phyloP scores from a whole-genome alignment of 2,113 vertebrate genomes.

The Gavialis gangeticus region DNA sequence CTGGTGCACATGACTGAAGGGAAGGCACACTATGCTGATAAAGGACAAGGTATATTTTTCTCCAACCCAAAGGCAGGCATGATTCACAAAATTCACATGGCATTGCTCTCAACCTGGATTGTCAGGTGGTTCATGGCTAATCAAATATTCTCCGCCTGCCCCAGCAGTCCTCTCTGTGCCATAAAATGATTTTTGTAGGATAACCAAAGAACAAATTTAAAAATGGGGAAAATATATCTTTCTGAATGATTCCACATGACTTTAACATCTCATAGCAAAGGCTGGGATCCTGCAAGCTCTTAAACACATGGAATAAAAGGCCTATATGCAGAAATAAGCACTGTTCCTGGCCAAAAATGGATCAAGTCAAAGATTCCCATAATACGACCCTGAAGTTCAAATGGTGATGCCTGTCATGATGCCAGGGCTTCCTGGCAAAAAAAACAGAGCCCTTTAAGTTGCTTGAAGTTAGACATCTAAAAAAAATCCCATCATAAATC shows the following conservation, averaged over 20 bases:
- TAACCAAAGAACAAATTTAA: background rate
- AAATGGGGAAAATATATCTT: background rate
- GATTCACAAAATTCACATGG: background rate
- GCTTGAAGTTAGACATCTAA: rapidly evolving
- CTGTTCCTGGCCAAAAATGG: background rate
- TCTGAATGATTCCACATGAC: background rate
- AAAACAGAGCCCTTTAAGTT: background rate
- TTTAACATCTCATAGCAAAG: background rate
- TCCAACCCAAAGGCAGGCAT: background rate
- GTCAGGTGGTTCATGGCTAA: background rate
- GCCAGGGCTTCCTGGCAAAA: background rate
- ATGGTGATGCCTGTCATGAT: background rate
- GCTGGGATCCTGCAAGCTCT: background rate
- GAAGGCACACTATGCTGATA: background rate
- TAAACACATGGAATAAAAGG: background rate
- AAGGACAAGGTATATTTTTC: background rate
- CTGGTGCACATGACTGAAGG: background rate
- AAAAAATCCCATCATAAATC: background rate
- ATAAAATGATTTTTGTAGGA: background rate
- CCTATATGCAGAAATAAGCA: background rate
- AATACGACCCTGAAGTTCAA: background rate
- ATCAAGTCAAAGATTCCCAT: background rate
- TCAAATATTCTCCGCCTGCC: background rate
- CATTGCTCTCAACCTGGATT: background rate
- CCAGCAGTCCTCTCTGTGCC: background rate